Percentiles rank a stretch among this genome's conserved stretches.
Conservation (phyloP, 2,797 vertebrate genomes). For the Dendrocincla fuliginosa region DNA sequence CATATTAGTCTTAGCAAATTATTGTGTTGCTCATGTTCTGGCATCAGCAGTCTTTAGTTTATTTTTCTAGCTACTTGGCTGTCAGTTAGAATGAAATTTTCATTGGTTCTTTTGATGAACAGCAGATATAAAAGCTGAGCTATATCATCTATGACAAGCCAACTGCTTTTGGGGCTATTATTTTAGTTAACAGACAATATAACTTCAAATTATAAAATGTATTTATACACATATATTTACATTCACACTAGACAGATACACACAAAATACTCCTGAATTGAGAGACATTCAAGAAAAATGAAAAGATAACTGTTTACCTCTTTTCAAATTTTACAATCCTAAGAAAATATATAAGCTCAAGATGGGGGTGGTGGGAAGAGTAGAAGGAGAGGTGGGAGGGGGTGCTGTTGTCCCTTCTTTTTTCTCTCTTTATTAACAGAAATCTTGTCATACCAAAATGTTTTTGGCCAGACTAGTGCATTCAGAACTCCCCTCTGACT, state of each 20-base stretch:
- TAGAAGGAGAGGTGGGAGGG: neutral
- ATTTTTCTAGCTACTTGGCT: constrained; percentile 70
- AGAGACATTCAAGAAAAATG: constrained; percentile 3
- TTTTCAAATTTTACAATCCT: neutral
- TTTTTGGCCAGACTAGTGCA: neutral
- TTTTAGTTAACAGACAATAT: constrained; percentile 48
- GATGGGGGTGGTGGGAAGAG: too few relatives aligned
- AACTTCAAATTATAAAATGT: constrained; percentile 29
- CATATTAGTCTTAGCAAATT: constrained; percentile 75
- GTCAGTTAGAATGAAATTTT: constrained; percentile 71
- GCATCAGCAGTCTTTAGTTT: constrained; percentile 58
- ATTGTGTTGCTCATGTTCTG: constrained; percentile 72
- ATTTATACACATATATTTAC: neutral
- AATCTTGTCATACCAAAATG: neutral
- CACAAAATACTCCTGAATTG: neutral
- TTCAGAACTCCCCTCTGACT: neutral
- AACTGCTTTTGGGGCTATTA: neutral
- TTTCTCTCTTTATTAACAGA: neutral
- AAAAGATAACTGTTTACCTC: neutral
- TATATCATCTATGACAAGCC: neutral
- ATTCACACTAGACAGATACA: neutral
- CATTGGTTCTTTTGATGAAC: constrained; percentile 17
- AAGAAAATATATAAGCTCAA: neutral
- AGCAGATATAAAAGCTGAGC: constrained; percentile 36
- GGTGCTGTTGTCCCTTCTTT: neutral